Base-by-base conservation (phyloP, 2,797 vertebrate species). In the Halcyon leucocephala region DNA sequence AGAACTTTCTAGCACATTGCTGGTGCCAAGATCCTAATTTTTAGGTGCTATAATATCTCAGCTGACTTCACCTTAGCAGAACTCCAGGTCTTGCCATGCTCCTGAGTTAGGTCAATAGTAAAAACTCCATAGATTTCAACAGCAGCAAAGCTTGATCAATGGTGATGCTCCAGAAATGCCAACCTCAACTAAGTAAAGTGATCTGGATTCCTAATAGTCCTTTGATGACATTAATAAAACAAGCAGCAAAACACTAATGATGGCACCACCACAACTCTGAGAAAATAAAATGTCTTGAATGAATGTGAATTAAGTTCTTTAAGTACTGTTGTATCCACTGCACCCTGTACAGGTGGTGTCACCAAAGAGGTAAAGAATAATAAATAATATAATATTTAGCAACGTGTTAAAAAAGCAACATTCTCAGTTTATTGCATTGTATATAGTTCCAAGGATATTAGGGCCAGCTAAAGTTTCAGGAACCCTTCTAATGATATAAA, bases 381-480 rank as follows among this genome's bases (percentile, higher is more conserved):
- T 14, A 76, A 76, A 66, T 28, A 81, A 44, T 31, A 55, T 29
- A 80, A 41, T 35, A 60, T 9, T 54, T 65, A 51, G 13, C 28
- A 89, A 82, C 72, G 79, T 44, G 12, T 71, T 37, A 1, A 77
- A 76, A 87, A 72, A 79, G 0, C 9, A 93, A 33, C 13, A 42
- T 13, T 8, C 12, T 82, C 54, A 41, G 46, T 46, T 67, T 52
- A 73, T 67, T 77, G 54, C n/a, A 37, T 1, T 65, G 10, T 95
- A 88, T 96, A 73, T 44, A 92, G 58, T 49, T 97, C 78, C 90
- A 82, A 84, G 81, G 58, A 84, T 69, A 94, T 97, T 91, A 96
- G 81, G 85, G 54, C 41, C 64, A 95, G 89, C n/a, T 97, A 82
- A 87, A 78, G 85, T 97, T 97, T 94, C 94, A 92, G 77, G 73